Percentiles rank a stretch among this genome's conserved stretches.
These are phyloP conservation scores for Heliothis subflexa DNA, from an alignment of 1,140 invertebrate species.

Conservation along the genomic window DNA sequence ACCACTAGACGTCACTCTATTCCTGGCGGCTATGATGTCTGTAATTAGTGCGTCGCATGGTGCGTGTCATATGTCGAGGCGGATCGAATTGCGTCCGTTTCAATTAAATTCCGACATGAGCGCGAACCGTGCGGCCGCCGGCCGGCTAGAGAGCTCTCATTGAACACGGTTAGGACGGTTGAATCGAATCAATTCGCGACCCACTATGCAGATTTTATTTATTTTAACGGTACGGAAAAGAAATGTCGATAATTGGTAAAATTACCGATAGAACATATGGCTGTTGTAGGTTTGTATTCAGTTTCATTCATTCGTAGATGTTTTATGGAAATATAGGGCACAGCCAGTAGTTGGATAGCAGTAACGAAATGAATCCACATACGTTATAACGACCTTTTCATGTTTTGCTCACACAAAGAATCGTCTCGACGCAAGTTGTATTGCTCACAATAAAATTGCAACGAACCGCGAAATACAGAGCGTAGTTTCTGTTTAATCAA, in stretches of 20 bases:
- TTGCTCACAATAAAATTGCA: slow-evolving; percentile 30
- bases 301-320: background rate
- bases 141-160: slow-evolving; percentile 65
- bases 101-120: slow-evolving; percentile 75
- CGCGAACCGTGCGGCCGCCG: slow-evolving; percentile 49
- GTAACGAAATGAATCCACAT: slow-evolving; percentile 32
- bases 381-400: slow-evolving; percentile 33
- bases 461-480: slow-evolving; percentile 7
- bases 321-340: slow-evolving; percentile 18
- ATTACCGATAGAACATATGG: slow-evolving; percentile 41
- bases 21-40: slow-evolving; percentile 54
- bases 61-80: slow-evolving; percentile 63
- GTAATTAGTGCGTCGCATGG: slow-evolving; percentile 69
- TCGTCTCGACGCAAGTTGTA: slow-evolving; percentile 23
- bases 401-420: slow-evolving; percentile 34
- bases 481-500: slow-evolving; percentile 23
- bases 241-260: slow-evolving; percentile 15
- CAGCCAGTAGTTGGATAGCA: background rate
- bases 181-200: slow-evolving; percentile 63
- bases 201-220: slow-evolving; percentile 48
- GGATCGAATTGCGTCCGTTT: slow-evolving; percentile 70
- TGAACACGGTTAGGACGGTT: slow-evolving; percentile 58
- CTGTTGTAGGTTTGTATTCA: slow-evolving; percentile 1
- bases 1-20: slow-evolving; percentile 70
- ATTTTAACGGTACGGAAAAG: slow-evolving; percentile 49